These are phyloP conservation scores for Arctopsyche grandis DNA, from an alignment of 1,140 invertebrate genomes.

Conservation along the genomic window DNA sequence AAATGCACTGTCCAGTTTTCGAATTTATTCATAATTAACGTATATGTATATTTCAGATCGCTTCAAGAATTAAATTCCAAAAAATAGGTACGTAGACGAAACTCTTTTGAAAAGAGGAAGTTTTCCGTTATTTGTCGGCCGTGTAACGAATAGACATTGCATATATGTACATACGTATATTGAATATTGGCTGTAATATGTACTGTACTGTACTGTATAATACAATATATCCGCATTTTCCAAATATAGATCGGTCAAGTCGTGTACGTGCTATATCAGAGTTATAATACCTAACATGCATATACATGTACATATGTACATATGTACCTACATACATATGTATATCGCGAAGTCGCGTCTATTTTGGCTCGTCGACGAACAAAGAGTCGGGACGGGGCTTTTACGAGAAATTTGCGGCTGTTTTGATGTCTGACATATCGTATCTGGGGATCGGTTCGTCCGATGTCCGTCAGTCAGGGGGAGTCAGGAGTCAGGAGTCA, in stretches of 20 bases:
- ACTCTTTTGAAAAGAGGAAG: no score
- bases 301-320: not conserved
- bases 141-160: not conserved
- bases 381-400: not conserved
- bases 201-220: no score
- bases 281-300: no score
- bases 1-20: no score
- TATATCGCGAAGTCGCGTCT: not conserved
- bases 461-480: not conserved
- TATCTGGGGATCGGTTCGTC: not conserved
- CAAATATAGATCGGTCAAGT: no score
- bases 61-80: no score
- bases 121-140: not conserved
- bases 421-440: slow-evolving; percentile 7
- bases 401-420: slow-evolving; percentile 6
- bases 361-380: not conserved
- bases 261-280: no score
- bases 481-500: not conserved
- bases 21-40: no score
- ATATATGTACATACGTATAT: not conserved
- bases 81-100: no score
- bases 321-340: not conserved
- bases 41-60: no score
- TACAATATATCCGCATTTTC: no score
- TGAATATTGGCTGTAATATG: no score